phyloP scores from a whole-genome alignment of 2,888 invertebrate genomes.

The Pristionchus mayeri region DNA sequence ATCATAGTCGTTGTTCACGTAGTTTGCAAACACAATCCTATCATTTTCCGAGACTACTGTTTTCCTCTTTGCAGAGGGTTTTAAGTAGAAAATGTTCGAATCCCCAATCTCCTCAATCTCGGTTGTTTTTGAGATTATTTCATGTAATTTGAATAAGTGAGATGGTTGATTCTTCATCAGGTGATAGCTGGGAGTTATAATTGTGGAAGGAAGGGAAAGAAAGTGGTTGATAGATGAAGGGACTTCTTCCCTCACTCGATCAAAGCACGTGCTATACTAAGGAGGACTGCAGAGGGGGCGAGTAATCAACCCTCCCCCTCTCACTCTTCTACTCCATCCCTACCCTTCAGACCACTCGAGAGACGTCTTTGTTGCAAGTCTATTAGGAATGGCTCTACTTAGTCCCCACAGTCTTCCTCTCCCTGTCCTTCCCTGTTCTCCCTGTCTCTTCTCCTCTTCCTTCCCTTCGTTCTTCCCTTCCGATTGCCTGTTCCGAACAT shows the following conservation, averaged over 20 bases:
- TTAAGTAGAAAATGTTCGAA: neutral
- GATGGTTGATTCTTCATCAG: neutral
- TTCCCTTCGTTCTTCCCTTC: neutral
- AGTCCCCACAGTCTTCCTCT: neutral
- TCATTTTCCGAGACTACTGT: neutral
- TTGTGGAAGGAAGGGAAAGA: neutral
- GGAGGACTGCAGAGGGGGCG: conserved; percentile 18
- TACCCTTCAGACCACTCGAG: conserved; percentile 3
- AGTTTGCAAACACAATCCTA: neutral
- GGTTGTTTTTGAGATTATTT: neutral
- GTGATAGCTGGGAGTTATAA: conserved; percentile 3
- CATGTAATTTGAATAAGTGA: neutral
- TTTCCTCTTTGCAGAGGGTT: neutral
- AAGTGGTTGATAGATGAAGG: neutral
- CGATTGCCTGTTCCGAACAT: neutral
- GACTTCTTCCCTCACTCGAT: conserved; percentile 5
- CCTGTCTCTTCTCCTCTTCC: neutral
- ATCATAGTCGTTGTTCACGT: too few species aligned
- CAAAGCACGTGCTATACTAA: conserved; percentile 23
- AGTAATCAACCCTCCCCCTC: conserved; percentile 11
- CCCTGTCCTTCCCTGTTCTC: too few species aligned
- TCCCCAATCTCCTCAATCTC: neutral
- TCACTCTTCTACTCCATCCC: neutral
- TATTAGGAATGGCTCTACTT: conserved; percentile 11
- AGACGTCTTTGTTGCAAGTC: neutral